Base-by-base conservation (phyloP, 2,888 invertebrate species). In the Drosophila mulleri region DNA sequence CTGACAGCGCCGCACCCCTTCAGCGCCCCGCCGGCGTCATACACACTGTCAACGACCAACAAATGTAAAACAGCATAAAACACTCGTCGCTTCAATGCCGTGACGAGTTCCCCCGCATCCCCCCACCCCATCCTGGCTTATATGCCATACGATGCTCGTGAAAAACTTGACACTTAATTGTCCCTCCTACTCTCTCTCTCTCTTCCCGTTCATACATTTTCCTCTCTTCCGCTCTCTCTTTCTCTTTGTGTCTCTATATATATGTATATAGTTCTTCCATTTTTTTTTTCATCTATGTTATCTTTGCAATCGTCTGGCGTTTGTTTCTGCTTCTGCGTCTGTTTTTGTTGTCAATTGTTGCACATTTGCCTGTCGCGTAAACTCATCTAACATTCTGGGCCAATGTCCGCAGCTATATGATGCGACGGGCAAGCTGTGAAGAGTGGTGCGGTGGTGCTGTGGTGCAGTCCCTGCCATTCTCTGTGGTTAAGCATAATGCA, bases 141-240 rank as follows among this genome's bases (percentile, higher is more conserved):
- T 67, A 48, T 56, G 37, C 56, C 62, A 60, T 69, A 67, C 69
- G 73, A 75, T 80, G 83, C 69, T 86, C 78, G 78, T 83, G 84
- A 83, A 84, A 85, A 84, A 84, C 84, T 82, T 84, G 82, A 86
- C 84, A 84, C 87, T 86, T 84, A 83, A 86, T 84, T 84, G 87
- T 84, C 72, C 68, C 67, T 72, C 59, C 71, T 59, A 64, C 67
- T 59, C 57, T 58, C 48, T 39, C 47, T 20, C 20, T 23, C 20
- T 1, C n/a, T n/a, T n/a, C 29, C 45, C 48, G 44, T 50, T 32
- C 48, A 23, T 26, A 32, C 11, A 32, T 11, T 11, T 11, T 32
- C 9, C 32, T 32, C 32, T 32, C 32, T 32, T 32, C 9, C 29
- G 29, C 9, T 32, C 32, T 2, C 32, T 32, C 32, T 32, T 11